These are phyloP conservation scores for Lampris megalopsis DNA, from an alignment of 2,113 vertebrate species.

Conservation along the genomic window DNA sequence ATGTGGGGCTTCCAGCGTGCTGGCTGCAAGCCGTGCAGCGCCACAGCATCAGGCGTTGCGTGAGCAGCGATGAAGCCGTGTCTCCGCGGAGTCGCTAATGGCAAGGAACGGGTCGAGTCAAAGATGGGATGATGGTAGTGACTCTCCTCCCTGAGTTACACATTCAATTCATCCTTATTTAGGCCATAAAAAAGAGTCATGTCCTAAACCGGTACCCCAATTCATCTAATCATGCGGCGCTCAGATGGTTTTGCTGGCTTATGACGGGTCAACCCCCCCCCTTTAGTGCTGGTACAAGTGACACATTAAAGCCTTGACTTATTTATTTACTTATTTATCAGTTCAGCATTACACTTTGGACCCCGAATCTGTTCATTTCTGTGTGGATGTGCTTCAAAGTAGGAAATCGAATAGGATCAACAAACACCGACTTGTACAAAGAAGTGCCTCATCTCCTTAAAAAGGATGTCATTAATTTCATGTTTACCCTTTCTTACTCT, in stretches of 20 bases:
- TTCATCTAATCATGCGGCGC: neutral
- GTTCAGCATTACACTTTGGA: slow-evolving; percentile 19
- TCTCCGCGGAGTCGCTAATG: slow-evolving; percentile 66
- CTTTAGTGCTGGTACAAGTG: neutral
- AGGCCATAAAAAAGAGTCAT: slow-evolving; percentile 15
- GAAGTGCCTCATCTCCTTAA: slow-evolving; percentile 22
- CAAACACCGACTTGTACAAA: slow-evolving; percentile 20
- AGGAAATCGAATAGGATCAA: slow-evolving; percentile 14
- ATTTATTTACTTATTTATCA: neutral
- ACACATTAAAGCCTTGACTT: neutral
- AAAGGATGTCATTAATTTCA: slow-evolving; percentile 62
- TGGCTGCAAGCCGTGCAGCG: slow-evolving; percentile 32
- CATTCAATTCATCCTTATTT: slow-evolving; percentile 1
- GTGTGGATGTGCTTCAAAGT: slow-evolving; percentile 12
- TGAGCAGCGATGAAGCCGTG: slow-evolving; percentile 44
- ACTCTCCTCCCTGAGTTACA: slow-evolving; percentile 1
- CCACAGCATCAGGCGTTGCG: slow-evolving; percentile 25
- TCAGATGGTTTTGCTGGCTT: too few species aligned
- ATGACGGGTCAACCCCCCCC: too few species aligned
- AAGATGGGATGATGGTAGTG: neutral
- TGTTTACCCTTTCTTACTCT: slow-evolving; percentile 68
- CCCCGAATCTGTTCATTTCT: neutral
- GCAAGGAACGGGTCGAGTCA: slow-evolving; percentile 30
- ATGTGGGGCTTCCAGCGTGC: slow-evolving; percentile 9
- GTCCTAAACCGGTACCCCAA: slow-evolving; percentile 1